Evolutionary conservation across 2,888 invertebrate genomes (phyloP).

Genomic region (Entomobrya proxima): DNA sequence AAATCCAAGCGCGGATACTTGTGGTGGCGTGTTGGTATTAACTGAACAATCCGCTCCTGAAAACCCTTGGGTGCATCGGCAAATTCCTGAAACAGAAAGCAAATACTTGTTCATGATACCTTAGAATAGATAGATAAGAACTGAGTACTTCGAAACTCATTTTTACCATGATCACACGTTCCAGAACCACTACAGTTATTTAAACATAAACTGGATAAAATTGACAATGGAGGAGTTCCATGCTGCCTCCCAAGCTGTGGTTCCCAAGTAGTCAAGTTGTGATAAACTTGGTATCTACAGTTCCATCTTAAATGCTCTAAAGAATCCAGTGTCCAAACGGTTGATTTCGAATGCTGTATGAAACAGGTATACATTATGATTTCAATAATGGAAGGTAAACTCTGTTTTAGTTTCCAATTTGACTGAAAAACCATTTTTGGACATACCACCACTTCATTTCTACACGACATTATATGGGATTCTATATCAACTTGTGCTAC

Average conservation of each 20-base stretch:
- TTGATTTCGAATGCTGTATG: conserved; percentile 73
- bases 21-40: conserved; percentile 67
- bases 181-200: conserved; percentile 73
- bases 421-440: too few relatives aligned
- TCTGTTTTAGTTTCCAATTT: not conserved
- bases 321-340: conserved; percentile 73
- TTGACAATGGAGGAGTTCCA: conserved; percentile 73
- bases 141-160: not conserved
- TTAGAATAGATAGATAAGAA: not conserved
- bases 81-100: conserved; percentile 67
- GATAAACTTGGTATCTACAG: conserved; percentile 75
- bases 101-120: not conserved
- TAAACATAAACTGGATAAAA: conserved; percentile 74
- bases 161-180: conserved; percentile 72
- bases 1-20: conserved; percentile 68
- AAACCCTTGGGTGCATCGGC: conserved; percentile 71
- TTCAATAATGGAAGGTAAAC: not conserved
- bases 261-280: conserved; percentile 76
- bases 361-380: not conserved
- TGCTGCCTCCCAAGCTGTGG: conserved; percentile 74
- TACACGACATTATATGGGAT: conserved; percentile 71
- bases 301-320: conserved; percentile 75
- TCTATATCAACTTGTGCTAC: conserved; percentile 74
- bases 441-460: conserved; percentile 73
- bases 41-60: conserved; percentile 75